Conservation (phyloP, 2,113 vertebrate species). For the Chloebia gouldiae region DNA sequence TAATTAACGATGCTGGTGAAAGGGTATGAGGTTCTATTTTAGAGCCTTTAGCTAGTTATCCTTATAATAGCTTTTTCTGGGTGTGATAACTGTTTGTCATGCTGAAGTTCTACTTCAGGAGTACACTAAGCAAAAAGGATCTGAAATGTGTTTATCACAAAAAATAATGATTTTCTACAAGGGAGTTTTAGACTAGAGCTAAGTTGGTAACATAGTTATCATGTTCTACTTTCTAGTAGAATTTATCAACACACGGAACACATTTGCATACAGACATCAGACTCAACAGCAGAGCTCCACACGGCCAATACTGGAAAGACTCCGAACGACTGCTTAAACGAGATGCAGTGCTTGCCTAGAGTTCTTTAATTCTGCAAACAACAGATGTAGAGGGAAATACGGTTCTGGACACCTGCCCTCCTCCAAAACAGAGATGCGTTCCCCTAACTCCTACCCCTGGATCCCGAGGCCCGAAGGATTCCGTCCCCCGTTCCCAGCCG, state of each 20-base stretch:
- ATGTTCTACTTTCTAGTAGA: background rate
- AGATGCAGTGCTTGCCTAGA: background rate
- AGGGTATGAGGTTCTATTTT: background rate
- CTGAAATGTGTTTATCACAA: background rate
- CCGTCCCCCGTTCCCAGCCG: rapidly evolving
- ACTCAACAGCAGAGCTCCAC: background rate
- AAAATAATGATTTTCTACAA: background rate
- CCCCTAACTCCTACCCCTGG: background rate
- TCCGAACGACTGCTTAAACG: background rate
- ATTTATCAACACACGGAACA: background rate
- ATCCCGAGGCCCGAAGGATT: background rate
- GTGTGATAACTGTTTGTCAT: background rate
- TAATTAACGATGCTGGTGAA: background rate
- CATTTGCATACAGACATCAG: background rate
- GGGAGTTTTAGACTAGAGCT: background rate
- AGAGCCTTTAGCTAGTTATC: background rate
- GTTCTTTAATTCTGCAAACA: background rate
- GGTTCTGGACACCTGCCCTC: background rate
- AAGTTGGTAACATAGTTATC: background rate
- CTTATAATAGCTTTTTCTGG: background rate
- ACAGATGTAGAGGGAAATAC: rapidly evolving
- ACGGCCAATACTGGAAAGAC: background rate
- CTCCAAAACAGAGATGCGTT: background rate
- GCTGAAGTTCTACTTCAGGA: background rate
- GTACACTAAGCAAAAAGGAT: rapidly evolving